Percentiles rank a stretch among this genome's conserved stretches.
phyloP scores from a whole-genome alignment of 2,888 invertebrate species.

The Phrixothrix hirtus region DNA sequence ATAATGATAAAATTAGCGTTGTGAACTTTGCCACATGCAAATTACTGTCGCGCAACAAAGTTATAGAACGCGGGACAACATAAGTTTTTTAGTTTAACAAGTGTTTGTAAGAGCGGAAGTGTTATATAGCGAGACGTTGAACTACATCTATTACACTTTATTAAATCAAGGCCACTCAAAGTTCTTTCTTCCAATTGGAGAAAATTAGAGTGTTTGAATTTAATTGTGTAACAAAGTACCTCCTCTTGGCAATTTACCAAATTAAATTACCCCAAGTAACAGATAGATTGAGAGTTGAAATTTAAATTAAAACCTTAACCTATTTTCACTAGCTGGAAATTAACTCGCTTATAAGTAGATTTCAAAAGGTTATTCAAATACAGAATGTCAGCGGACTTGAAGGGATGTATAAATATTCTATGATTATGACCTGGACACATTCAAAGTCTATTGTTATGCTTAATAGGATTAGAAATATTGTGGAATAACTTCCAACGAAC shows the following conservation, averaged over 20 bases:
- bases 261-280: constrained; percentile 26
- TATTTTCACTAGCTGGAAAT: constrained; percentile 11
- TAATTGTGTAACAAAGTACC: constrained; percentile 25
- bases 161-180: constrained; percentile 29
- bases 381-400: constrained; percentile 8
- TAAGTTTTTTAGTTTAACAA: too few species aligned
- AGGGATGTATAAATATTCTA: constrained; percentile 25
- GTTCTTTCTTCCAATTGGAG: constrained; percentile 28
- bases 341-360: constrained; percentile 1
- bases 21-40: constrained; percentile 12
- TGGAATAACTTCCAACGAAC: too few species aligned
- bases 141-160: constrained; percentile 23
- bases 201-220: constrained; percentile 29
- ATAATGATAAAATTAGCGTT: constrained; percentile 11
- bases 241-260: constrained; percentile 28
- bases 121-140: too few species aligned
- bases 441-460: constrained; percentile 10
- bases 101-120: too few species aligned
- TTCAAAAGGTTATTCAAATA: constrained; percentile 9
- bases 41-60: constrained; percentile 8
- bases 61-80: constrained; percentile 1
- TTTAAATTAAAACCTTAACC: constrained; percentile 21
- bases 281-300: constrained; percentile 22
- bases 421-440: constrained; percentile 17
- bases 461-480: too few species aligned